A percentile compares a stretch with the other conserved stretches of the same genome.
phyloP scores from a whole-genome alignment of 2,888 invertebrate genomes.

The Rhorus exstirpatorius region DNA sequence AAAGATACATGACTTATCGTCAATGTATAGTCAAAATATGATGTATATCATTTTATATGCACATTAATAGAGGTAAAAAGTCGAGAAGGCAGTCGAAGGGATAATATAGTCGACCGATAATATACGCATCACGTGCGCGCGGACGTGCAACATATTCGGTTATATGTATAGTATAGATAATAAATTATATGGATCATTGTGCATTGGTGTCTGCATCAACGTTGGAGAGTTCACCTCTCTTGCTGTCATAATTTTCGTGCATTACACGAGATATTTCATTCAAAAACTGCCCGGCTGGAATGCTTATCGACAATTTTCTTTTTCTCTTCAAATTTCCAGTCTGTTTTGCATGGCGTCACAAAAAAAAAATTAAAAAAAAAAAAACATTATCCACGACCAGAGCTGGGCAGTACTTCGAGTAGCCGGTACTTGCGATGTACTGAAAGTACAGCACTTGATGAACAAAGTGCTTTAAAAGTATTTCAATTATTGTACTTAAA shows the following conservation, averaged over 20 bases:
- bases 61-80: slow-evolving; percentile 40
- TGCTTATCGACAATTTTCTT: too few relatives aligned
- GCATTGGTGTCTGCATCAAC: slow-evolving; percentile 11
- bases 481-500: too few relatives aligned
- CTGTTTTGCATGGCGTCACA: too few relatives aligned
- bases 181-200: background rate
- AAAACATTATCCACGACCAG: too few relatives aligned
- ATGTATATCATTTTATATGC: slow-evolving; percentile 26
- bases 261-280: background rate
- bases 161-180: background rate
- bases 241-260: background rate
- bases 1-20: slow-evolving; percentile 2
- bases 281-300: background rate
- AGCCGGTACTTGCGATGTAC: too few relatives aligned
- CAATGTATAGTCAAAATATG: background rate
- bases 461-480: too few relatives aligned
- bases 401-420: too few relatives aligned
- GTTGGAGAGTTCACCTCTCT: background rate
- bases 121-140: slow-evolving; percentile 31
- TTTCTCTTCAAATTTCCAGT: too few relatives aligned
- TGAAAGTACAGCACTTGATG: too few relatives aligned
- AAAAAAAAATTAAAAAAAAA: too few relatives aligned
- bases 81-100: slow-evolving; percentile 37
- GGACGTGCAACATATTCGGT: slow-evolving; percentile 31
- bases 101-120: slow-evolving; percentile 20